These are phyloP conservation scores for Scortum barcoo DNA, from an alignment of 2,113 vertebrate genomes.

Conservation along the genomic window DNA sequence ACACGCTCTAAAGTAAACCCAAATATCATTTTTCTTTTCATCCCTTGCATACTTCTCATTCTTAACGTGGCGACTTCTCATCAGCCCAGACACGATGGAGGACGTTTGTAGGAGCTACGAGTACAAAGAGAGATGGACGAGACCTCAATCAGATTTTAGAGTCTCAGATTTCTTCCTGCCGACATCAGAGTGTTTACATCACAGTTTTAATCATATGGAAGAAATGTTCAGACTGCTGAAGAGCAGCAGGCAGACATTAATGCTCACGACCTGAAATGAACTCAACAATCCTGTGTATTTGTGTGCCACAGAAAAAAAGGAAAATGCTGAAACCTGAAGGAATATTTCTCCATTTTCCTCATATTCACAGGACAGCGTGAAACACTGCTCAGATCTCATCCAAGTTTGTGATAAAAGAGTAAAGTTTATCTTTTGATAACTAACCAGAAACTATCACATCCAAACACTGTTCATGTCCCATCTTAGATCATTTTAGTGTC, in stretches of 20 bases:
- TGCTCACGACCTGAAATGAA: background rate
- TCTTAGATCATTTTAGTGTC: too few species aligned
- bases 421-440: too few species aligned
- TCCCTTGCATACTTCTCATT: slow-evolving; percentile 39
- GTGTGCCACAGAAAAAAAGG: background rate
- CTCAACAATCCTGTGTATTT: background rate
- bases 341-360: too few species aligned
- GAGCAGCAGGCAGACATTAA: background rate
- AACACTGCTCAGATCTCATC: background rate
- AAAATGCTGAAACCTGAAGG: too few species aligned
- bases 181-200: background rate
- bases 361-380: background rate
- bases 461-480: too few species aligned
- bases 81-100: background rate
- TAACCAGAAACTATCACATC: too few species aligned
- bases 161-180: background rate
- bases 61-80: slow-evolving; percentile 21
- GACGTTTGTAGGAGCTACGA: background rate
- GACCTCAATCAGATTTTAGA: background rate
- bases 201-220: background rate
- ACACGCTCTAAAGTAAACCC: background rate
- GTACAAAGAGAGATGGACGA: background rate
- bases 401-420: too few species aligned
- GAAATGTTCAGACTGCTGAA: background rate
- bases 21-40: slow-evolving; percentile 29